Conservation (phyloP, 2,113 vertebrate species). For the Neogale vison region DNA sequence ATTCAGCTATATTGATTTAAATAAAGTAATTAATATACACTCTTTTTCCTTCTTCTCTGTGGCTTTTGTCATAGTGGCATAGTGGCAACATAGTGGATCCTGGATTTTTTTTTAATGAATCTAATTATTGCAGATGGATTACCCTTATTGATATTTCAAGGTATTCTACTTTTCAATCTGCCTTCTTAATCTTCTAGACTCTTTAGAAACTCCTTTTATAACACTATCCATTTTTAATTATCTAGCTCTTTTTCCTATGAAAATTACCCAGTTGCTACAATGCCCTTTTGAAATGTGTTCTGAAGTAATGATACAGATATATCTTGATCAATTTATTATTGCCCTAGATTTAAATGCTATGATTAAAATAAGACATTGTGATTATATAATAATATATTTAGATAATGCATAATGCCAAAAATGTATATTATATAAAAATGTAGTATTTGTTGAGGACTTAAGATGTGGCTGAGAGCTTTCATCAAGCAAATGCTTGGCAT, state of each 20-base stretch:
- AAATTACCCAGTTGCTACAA: neutral
- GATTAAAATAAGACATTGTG: neutral
- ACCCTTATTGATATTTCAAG: neutral
- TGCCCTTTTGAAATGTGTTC: neutral
- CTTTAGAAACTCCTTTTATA: neutral
- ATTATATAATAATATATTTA: neutral
- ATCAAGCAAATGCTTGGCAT: neutral
- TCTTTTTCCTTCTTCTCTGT: neutral
- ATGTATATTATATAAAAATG: neutral
- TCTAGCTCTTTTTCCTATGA: neutral
- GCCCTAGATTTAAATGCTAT: neutral
- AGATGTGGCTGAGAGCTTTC: neutral
- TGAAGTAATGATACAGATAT: neutral
- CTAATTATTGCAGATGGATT: neutral
- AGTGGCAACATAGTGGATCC: neutral
- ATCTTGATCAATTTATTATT: neutral
- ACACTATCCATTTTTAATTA: neutral
- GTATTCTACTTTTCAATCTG: neutral
- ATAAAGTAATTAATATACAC: neutral
- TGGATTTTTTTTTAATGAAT: neutral
- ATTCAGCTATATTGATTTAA: neutral
- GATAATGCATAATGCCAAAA: neutral
- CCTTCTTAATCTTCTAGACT: neutral
- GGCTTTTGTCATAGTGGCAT: neutral
- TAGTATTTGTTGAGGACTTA: neutral